Evolutionary conservation across 2,797 vertebrate species (phyloP).

Genomic region (Pipistrellus nathusii): DNA sequence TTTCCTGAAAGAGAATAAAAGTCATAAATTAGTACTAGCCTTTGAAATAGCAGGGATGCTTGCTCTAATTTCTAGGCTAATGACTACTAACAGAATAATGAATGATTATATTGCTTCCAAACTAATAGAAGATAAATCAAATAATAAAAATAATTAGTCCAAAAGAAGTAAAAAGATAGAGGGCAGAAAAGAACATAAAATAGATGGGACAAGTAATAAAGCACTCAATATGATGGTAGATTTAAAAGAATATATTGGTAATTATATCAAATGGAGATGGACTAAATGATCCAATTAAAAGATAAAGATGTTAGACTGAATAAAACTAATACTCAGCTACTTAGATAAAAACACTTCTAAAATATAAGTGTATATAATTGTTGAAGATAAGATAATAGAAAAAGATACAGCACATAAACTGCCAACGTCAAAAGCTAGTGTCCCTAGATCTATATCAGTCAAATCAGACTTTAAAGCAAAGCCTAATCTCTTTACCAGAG

Average conservation of each 20-base stretch:
- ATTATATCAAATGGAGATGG: background rate
- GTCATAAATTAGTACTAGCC: background rate
- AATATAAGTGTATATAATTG: background rate
- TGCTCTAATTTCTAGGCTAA: background rate
- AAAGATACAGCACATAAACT: background rate
- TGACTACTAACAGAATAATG: background rate
- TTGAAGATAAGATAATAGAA: constrained; percentile 2
- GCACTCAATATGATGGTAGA: background rate
- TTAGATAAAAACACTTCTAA: background rate
- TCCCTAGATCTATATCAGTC: background rate
- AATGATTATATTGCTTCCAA: background rate
- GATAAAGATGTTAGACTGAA: background rate
- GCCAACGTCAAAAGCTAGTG: background rate
- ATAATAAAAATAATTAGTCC: background rate
- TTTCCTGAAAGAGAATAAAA: constrained; percentile 30
- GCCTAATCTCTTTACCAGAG: background rate
- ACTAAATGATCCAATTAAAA: background rate
- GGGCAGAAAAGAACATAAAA: background rate
- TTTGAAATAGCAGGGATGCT: constrained; percentile 7
- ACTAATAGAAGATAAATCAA: background rate
- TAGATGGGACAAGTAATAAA: background rate
- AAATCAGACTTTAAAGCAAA: constrained; percentile 30
- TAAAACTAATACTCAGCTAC: background rate
- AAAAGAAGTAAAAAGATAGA: background rate
- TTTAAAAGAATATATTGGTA: constrained; percentile 11